Base-by-base conservation (phyloP, 2,113 vertebrate genomes). In the Ptychochromis oligacanthus region DNA sequence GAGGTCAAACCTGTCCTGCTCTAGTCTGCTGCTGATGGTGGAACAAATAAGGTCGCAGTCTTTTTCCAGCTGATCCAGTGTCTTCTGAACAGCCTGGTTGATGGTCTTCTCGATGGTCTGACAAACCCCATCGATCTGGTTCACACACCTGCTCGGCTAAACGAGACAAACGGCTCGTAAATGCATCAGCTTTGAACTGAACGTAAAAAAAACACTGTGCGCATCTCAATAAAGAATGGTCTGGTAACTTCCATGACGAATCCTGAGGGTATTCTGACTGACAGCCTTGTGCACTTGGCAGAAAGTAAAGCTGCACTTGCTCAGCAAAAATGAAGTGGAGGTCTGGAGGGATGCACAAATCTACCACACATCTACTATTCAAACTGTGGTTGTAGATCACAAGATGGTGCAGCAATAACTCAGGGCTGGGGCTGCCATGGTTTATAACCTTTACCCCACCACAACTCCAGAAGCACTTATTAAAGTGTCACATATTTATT, bases 61-160 rank as follows among this genome's bases (percentile, higher is more conserved):
- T 88, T 94, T 96, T 89, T 96, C 96, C 90, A 96, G 94, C 89
- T 96, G 95, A 90, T 96, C 86, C 80, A 96, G 81, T 17, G 94
- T 96, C 90, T 95, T 96, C 92, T 96, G 96, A 55, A 96, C 94
- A 0, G 96, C 95, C 91, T 96, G 95, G 93, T 95, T 95, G 81
- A 96, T 96, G 85, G 92, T 96, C 90, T 96, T 96, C 92, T 96
- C 96, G 49, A 97, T 95, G 52, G 95, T 96, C 84, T 94, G 92
- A 83, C 96, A 97, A 86, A 96, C 92, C 5, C 89, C 92, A 2
- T 96, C 95, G 4, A 96, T 96, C 92, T 96, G 95, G 88, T 97
- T 97, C 89, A 95, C 92, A 24, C 96, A 96, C 14, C 96, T 94
- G 91, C 94, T 96, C 1, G 93, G 93, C 96, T 96, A 58, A 54